Evolutionary conservation across 1,140 invertebrate species (phyloP), one percentile per base, ranked within the genome.

Genomic region (Camponotus floridanus): DNA sequence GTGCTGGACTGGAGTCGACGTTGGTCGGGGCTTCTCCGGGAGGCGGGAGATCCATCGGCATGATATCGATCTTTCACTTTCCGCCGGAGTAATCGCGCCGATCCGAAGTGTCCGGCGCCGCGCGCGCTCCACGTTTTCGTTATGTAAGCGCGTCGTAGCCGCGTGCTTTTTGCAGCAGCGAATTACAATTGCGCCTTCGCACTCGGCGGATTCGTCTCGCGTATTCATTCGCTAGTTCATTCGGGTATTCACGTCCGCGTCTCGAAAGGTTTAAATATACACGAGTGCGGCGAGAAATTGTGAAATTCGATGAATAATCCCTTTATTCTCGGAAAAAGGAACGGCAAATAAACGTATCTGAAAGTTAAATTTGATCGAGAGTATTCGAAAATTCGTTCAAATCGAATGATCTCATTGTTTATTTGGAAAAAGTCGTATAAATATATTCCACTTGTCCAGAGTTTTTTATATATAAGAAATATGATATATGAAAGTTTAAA

Each of bases 81-180:
- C 7, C 11, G 15, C 5, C 31, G 11, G 9, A 61, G 36, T 6
- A 33, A n/a, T n/a, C 36, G 18, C 48, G 21, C 31, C 36, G 67
- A 71, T 71, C 78, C 18, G 36, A 55, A 39, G 39, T 79, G 26
- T 39, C 31, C 9, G 59, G 57, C 26, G 18, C 11, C 33, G 13
- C 21, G 31, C 36, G 67, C 51, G 21, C 36, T 36, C 64, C 62
- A 48, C 48, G 48, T 39, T 84, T 33, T 70, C n/a, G 39, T 88
- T 88, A 87, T 55, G 79, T 87, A 88, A 88, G 81, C 48, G 59
- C 67, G 68, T 71, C 55, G 68, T 11, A 8, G 11, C 65, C 45
- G 45, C 86, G 65, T n/a, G 57, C 0, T 79, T 59, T 45, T 7
- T 13, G n/a, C 11, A 51, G 31, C 55, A 55, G 26, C 31, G 18